These are phyloP conservation scores for Drosophila subquinaria DNA, from an alignment of 2,888 invertebrate species.

Conservation along the genomic window DNA sequence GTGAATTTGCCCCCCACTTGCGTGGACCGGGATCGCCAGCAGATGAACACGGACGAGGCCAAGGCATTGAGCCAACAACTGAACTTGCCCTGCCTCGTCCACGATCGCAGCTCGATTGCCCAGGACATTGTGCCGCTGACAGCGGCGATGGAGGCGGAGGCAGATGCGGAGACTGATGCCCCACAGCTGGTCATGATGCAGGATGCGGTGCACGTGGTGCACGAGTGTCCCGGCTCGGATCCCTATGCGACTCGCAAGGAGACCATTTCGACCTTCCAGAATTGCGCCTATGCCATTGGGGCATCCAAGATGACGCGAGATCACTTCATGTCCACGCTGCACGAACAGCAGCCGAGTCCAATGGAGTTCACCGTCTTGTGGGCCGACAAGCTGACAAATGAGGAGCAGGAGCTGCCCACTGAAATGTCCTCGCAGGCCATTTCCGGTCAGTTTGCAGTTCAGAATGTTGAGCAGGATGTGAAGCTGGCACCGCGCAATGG, in stretches of 20 bases:
- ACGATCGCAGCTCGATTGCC: background rate
- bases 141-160: background rate
- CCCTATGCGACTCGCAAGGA: background rate
- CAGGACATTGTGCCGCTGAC: background rate
- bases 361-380: constrained; percentile 33
- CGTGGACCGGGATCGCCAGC: background rate
- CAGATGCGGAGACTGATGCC: background rate
- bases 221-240: background rate
- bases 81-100: constrained; percentile 38
- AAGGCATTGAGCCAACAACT: constrained; percentile 32
- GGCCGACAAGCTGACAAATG: constrained; percentile 4
- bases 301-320: constrained; percentile 20
- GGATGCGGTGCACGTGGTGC: constrained; percentile 38
- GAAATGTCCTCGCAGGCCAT: background rate
- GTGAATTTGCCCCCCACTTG: constrained; percentile 54
- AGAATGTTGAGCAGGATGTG: background rate
- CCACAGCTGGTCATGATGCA: constrained; percentile 42
- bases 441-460: background rate
- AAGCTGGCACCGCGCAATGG: background rate
- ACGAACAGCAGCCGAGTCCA: constrained; percentile 31
- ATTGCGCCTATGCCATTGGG: constrained; percentile 6
- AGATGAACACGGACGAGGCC: constrained; percentile 7
- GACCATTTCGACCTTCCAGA: constrained; percentile 20
- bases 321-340: constrained; percentile 48
- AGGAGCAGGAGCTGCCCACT: background rate